A percentile compares a stretch with the other conserved stretches of the same genome.
phyloP scores from a whole-genome alignment of 2,113 vertebrate species.

The Aspidoscelis tigris region DNA sequence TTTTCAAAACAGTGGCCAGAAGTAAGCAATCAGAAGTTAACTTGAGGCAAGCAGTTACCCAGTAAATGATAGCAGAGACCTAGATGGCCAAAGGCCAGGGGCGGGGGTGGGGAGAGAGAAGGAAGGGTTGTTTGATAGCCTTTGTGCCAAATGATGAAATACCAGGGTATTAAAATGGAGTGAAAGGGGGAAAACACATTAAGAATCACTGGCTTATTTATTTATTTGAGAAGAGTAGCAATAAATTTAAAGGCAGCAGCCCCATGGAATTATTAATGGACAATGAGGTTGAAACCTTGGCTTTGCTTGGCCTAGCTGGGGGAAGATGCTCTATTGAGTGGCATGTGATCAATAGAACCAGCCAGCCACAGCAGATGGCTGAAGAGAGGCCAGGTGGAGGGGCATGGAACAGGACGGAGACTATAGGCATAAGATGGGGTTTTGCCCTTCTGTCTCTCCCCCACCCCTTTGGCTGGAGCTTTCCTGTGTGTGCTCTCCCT shows the following conservation, averaged over 20 bases:
- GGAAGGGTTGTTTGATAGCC: accelerated
- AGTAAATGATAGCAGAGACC: neutral
- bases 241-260: constrained; percentile 52
- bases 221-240: constrained; percentile 53
- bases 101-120: neutral
- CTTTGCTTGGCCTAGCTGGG: constrained; percentile 59
- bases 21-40: neutral
- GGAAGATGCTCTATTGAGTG: constrained; percentile 54
- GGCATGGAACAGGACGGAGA: constrained; percentile 43
- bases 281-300: constrained; percentile 66
- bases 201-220: constrained; percentile 54
- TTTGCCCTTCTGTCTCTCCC: constrained; percentile 19
- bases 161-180: constrained; percentile 32
- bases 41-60: neutral
- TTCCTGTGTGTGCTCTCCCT: neutral
- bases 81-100: neutral
- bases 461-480: neutral
- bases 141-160: neutral
- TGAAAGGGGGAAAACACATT: neutral
- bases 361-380: constrained; percentile 71
- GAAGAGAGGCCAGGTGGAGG: constrained; percentile 37
- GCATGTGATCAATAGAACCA: constrained; percentile 53
- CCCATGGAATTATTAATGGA: constrained; percentile 68
- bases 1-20: neutral
- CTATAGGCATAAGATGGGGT: accelerated